Conservation (phyloP, 2,888 invertebrate genomes). For the Tipula confusa region DNA sequence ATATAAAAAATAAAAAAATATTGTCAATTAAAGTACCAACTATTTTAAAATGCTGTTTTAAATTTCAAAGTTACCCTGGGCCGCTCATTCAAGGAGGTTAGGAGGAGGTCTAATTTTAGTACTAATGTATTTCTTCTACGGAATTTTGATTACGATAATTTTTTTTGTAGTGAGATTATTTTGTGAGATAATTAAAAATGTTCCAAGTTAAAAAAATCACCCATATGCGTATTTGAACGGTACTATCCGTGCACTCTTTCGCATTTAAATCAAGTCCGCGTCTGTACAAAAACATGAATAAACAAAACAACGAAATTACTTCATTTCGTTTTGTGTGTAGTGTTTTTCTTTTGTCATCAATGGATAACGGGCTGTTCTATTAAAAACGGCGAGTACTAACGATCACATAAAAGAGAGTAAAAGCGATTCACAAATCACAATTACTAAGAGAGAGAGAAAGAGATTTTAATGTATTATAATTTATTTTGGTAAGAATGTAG, state of each 20-base stretch:
- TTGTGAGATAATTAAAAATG: no score
- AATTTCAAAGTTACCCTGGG: no score
- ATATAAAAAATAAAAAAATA: no score
- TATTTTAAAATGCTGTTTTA: no score
- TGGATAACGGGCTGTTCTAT: not conserved
- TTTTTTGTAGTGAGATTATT: no score
- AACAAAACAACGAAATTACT: not conserved
- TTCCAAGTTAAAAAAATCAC: no score
- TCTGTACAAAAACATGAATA: not conserved
- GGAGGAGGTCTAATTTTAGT: no score
- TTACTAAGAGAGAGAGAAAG: not conserved
- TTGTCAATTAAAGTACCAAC: no score
- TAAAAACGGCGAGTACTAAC: not conserved
- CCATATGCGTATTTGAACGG: no score
- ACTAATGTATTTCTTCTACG: no score
- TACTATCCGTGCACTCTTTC: not conserved
- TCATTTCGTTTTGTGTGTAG: not conserved
- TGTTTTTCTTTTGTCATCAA: slow-evolving; percentile 15
- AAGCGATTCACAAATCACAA: not conserved
- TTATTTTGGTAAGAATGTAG: not conserved
- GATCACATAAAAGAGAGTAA: not conserved
- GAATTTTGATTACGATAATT: no score
- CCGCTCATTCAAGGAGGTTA: no score
- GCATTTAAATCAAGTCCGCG: not conserved
- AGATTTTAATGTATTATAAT: not conserved